A percentile compares a stretch with the other conserved stretches of the same genome.
Evolutionary conservation across 2,797 vertebrate species (phyloP).

Genomic region (Zenarchopterus dispar): DNA sequence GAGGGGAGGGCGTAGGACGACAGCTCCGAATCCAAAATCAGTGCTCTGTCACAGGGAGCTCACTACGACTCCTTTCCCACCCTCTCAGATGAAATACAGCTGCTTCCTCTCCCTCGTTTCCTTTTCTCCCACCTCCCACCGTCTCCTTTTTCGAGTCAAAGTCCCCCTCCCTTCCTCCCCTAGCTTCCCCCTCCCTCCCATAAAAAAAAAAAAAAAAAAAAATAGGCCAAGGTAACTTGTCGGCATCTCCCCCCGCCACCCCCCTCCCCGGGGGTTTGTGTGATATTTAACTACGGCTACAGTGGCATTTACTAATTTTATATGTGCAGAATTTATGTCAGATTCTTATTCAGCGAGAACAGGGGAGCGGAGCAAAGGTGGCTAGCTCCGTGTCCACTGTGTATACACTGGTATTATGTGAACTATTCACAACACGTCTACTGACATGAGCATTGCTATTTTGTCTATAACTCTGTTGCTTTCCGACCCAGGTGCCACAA

Average conservation of each 20-base stretch:
- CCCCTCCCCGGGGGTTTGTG: constrained; percentile 76
- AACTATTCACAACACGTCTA: constrained; percentile 87
- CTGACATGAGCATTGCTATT: constrained; percentile 82
- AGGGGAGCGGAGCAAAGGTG: constrained; percentile 84
- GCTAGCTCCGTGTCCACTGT: constrained; percentile 83
- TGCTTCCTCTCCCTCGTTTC: constrained; percentile 46
- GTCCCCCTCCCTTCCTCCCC: constrained; percentile 10
- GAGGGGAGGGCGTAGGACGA: constrained; percentile 25
- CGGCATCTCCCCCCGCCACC: constrained; percentile 28
- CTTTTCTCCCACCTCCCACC: constrained; percentile 47
- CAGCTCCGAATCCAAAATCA: constrained; percentile 51
- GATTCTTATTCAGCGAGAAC: constrained; percentile 86
- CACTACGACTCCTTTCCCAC: constrained; percentile 20
- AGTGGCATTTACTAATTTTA: constrained; percentile 92
- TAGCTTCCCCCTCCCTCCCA: constrained; percentile 15
- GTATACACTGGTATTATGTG: constrained; percentile 89
- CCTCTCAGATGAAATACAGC: constrained; percentile 53
- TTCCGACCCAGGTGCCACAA: constrained; percentile 80
- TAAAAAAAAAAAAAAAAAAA: constrained; percentile 74
- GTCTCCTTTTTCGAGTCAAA: constrained; percentile 44
- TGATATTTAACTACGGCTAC: constrained; percentile 91
- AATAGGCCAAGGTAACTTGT: constrained; percentile 87
- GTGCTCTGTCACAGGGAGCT: constrained; percentile 21
- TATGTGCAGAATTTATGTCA: constrained; percentile 90
- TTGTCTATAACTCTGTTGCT: constrained; percentile 80